Base-by-base conservation (phyloP, 2,888 invertebrate species). In the Megalurothrips usitatus region DNA sequence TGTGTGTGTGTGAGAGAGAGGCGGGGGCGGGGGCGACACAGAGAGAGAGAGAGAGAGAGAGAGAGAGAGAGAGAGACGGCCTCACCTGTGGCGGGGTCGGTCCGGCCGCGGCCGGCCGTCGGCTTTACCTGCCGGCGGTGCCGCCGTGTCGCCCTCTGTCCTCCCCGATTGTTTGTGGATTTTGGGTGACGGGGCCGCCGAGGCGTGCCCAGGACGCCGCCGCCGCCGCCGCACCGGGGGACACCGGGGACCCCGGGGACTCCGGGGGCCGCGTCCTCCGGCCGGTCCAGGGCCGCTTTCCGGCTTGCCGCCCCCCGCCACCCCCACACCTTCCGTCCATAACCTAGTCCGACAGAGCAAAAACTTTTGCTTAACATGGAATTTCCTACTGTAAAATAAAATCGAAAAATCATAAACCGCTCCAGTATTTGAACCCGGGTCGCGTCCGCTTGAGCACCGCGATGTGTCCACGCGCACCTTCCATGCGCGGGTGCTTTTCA, bases 141-240 rank as follows among this genome's bases (percentile, higher is more conserved):
- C n/a, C n/a, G n/a, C 81, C 82, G 34, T 4, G 34, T 6, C 81
- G 82, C 81, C 81, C 81, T 43, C 34, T 26, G 82, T 79, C 79
- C 58, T 80, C 49, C 80, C 52, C 43, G 28, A 68, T 68, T 81
- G 49, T 52, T 81, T 81, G 81, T 79, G 81, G 78, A 82, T 83
- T 81, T 81, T 80, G 34, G 34, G 6, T 43, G 34, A 6, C 34
- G 34, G 34, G 34, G 34, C 34, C 34, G 34, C 34, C 34, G 34
- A 43, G 34, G 34, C 34, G 34, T 6, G 34, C 34, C 34, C 34
- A 2, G 34, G 34, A 43, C n/a, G n/a, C n/a, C n/a, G n/a, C n/a
- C n/a, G n/a, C n/a, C 3, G 34, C 3, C 34, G 6, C 34, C 2
- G 3, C 6, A 43, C 34, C 34, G 34, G 34, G 34, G 6, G 3